Evolutionary conservation across 2,797 vertebrate species (phyloP).

Genomic region (Ctenopoma multispine): DNA sequence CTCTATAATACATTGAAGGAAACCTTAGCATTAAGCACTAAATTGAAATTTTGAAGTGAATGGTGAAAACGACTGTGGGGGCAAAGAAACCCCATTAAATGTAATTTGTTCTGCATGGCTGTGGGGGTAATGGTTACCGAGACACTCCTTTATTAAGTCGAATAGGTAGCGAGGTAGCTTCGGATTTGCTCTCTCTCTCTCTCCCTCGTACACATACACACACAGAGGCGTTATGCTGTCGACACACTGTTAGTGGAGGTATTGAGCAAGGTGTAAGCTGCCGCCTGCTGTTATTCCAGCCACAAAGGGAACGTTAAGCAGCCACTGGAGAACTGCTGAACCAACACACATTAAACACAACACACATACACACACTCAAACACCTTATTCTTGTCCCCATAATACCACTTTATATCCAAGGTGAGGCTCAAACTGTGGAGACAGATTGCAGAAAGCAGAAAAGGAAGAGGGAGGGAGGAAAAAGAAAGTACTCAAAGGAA

Average conservation of each 20-base stretch:
- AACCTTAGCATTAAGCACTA: conserved; percentile 92
- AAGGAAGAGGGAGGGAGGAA: not conserved
- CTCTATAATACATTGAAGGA: conserved; percentile 90
- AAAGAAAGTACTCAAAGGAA: not conserved
- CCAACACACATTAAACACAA: conserved; percentile 29
- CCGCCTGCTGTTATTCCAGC: conserved; percentile 84
- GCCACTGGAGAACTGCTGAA: conserved; percentile 66
- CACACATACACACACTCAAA: conserved; percentile 14
- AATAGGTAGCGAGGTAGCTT: conserved; percentile 93
- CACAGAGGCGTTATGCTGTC: conserved; percentile 24
- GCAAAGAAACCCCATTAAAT: conserved; percentile 94
- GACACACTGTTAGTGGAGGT: conserved; percentile 81
- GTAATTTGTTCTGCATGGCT: conserved; percentile 98
- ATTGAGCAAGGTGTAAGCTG: conserved; percentile 90
- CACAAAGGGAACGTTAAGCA: conserved; percentile 86
- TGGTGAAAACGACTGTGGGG: conserved; percentile 91
- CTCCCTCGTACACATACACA: conserved; percentile 43
- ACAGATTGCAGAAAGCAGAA: not conserved
- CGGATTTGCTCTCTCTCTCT: conserved; percentile 77
- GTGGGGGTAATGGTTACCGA: conserved; percentile 93
- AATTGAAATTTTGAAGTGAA: conserved; percentile 97
- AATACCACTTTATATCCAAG: conserved; percentile 21
- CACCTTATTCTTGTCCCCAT: conserved; percentile 6
- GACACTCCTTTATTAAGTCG: conserved; percentile 90
- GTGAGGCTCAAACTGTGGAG: conserved; percentile 16